Conservation (phyloP, 2,888 invertebrate species). For the Catocala sponsa region DNA sequence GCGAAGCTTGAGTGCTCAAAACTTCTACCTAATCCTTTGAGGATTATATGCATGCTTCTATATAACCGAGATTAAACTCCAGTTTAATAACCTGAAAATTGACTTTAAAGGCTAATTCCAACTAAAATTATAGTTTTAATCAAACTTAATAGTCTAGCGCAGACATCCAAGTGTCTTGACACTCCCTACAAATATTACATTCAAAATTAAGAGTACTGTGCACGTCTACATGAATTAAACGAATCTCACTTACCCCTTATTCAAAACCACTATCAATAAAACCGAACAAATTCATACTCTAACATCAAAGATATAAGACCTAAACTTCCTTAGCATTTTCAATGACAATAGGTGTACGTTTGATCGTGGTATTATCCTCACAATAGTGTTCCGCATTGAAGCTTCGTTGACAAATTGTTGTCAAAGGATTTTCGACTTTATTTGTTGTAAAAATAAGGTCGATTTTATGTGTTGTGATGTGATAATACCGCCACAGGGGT, state of each 20-base stretch:
- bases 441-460: constrained; percentile 59
- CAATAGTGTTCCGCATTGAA: constrained; percentile 85
- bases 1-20: no score
- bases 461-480: constrained; percentile 51
- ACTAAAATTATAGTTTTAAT: constrained; percentile 23
- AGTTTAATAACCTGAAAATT: no score
- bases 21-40: no score
- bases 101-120: constrained; percentile 15
- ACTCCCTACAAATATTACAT: constrained; percentile 61
- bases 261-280: constrained; percentile 43
- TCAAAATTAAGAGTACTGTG: constrained; percentile 83
- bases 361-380: constrained; percentile 85
- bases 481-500: constrained; percentile 83
- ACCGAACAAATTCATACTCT: constrained; percentile 51
- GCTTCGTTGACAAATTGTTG: constrained; percentile 76
- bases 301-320: constrained; percentile 36
- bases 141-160: constrained; percentile 39
- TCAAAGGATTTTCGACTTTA: constrained; percentile 58
- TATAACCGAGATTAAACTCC: no score
- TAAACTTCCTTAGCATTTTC: constrained; percentile 30
- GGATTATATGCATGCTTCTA: no score
- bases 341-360: constrained; percentile 79
- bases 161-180: constrained; percentile 53
- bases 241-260: constrained; percentile 83
- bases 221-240: constrained; percentile 85